Base-by-base conservation (phyloP, 2,888 invertebrate genomes). In the Habrosyne pyritoides region DNA sequence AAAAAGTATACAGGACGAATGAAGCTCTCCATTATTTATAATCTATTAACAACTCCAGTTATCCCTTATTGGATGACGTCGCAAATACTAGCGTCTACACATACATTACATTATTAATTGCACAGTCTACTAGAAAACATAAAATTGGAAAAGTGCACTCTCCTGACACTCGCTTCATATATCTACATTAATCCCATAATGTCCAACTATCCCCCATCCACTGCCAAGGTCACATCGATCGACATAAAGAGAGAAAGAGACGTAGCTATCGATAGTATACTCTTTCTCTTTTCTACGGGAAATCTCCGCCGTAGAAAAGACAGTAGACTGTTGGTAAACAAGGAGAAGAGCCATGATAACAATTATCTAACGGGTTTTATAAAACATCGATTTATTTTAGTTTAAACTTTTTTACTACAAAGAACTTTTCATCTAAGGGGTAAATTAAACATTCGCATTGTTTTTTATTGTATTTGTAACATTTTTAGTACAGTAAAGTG, bases 201-300 rank as follows among this genome's bases (percentile, higher is more conserved):
- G 67, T 75, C 64, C 63, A 71, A 72, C 67, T 69, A 52, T 67
- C 61, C 64, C 56, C 64, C 65, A 70, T 67, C 81, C 84, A 88
- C 75, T 87, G 89, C 82, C 90, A 90, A 90, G 90, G 90, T 89
- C 89, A 81, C 76, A 89, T 88, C 89, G 90, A 90, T 84, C 85
- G 76, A 63, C 63, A 60, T 53, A 58, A 53, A 61, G 74, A 53
- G 66, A 30, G 76, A 83, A 49, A 57, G 76, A 66, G 84, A 81
- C 58, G 62, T 52, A 54, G 54, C 53, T 75, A 78, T 68, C 47
- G 58, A 56, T 60, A 56, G 57, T 51, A 57, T 62, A 55, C 30
- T 55, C 59, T 61, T 33, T 73, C 74, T 61, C 69, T 67, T 60
- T 83, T 73, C 53, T 53, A 42, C 47, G 56, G 63, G 62, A 54